These are phyloP conservation scores for Anastrepha ludens DNA, from an alignment of 1,140 invertebrate genomes.

Conservation along the genomic window DNA sequence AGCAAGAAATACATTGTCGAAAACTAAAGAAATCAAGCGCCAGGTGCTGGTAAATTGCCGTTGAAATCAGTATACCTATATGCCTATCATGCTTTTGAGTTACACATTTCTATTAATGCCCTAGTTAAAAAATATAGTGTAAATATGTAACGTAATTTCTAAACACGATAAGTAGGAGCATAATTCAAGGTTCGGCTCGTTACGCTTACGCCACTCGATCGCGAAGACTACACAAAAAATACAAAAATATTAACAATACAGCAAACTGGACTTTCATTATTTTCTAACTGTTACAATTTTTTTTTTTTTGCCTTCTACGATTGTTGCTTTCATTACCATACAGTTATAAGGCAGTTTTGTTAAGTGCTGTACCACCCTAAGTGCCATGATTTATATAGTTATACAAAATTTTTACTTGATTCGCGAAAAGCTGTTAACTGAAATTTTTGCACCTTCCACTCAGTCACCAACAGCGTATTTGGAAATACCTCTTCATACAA, in stretches of 20 bases:
- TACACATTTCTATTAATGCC: slow-evolving; percentile 16
- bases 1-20: not conserved
- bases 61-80: not conserved
- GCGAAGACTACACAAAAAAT: not conserved
- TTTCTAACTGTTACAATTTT: not conserved
- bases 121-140: not conserved
- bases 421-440: not conserved
- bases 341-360: not conserved
- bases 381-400: not conserved
- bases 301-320: not conserved
- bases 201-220: not conserved
- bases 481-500: not conserved
- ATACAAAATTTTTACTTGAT: not conserved
- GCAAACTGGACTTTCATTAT: not conserved
- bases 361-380: not conserved
- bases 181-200: slow-evolving; percentile 23
- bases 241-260: not conserved
- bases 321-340: slow-evolving; percentile 3
- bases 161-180: not conserved
- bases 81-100: not conserved
- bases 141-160: slow-evolving; percentile 23
- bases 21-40: not conserved
- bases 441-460: slow-evolving; percentile 15
- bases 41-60: not conserved
- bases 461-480: not conserved